Base-by-base conservation (phyloP, 1,140 invertebrate genomes). In the Glossosoma conforme region DNA sequence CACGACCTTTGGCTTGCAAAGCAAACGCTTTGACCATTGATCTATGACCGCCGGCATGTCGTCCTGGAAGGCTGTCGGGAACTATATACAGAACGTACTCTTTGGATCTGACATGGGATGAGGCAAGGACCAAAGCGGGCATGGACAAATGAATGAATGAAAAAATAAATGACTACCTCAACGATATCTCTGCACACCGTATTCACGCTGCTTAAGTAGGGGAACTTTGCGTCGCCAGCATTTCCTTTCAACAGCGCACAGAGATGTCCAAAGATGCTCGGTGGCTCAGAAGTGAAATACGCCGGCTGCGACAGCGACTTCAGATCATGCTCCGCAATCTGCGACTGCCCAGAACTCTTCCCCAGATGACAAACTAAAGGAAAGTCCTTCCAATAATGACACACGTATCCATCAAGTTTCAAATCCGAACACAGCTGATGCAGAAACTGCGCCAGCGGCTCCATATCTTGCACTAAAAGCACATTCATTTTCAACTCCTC, bases 401-500 rank as follows among this genome's bases (percentile, higher is more conserved):
- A 78, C 9, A 81, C 67, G 62, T 91, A 97, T 15, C 75, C 69
- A 0, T 78, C 67, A 19, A 91, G 74, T 42, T 80, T 77, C 40
- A 97, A 76, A 68, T 94, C 90, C 19, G 75, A 76, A 1, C 90
- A 80, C 37, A 97, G 66, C 61, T 91, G 87, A 63, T 85, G 81
- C 8, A 96, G 68, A 30, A 94, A 78, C 36, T 78, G 70, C 0
- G 82, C 87, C 15, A 97, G 61, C 0, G 83, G 72, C 35, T 78
- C 75, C 41, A 91, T 68, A 54, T 85, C 81, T 45, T 85, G 79
- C 15, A 77, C 78, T 52, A 87, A 74, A 1, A 89, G 69, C 1
- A 79, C 75, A 62, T 91, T 87, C 24, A 95, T 65, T 67, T 95
- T 95, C 1, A 93, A 75, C 63, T 96, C 92, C 77, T 96, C 93